Conservation (phyloP, 2,888 invertebrate species). For the Myopa tessellatipennis region DNA sequence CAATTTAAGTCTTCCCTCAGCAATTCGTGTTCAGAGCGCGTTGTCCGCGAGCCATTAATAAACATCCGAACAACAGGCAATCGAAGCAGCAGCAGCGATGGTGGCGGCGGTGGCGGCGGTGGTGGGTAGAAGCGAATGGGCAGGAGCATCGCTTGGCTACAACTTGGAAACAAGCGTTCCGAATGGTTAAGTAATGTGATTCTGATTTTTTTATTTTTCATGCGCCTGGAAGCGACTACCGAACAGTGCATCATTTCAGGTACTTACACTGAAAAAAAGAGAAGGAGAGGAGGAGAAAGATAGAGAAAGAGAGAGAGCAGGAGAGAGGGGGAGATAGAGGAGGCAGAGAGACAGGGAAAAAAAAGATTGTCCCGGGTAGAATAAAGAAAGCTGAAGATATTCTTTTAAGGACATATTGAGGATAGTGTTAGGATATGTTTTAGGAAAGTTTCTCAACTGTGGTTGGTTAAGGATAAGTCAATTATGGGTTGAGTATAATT, state of each 20-base stretch:
- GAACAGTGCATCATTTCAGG: not conserved
- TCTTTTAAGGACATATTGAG: not conserved
- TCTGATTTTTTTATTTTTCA: slow-evolving; percentile 10
- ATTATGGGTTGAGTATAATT: no score
- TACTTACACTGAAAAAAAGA: slow-evolving; percentile 2
- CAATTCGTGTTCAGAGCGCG: slow-evolving; percentile 22
- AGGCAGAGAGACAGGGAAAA: no score
- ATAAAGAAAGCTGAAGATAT: no score
- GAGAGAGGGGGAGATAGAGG: no score
- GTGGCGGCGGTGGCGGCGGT: not conserved
- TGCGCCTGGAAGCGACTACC: slow-evolving; percentile 37
- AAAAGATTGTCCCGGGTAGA: no score
- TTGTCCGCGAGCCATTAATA: slow-evolving; percentile 35
- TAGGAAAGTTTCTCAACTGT: no score
- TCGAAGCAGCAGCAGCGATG: not conserved
- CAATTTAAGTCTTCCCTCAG: slow-evolving; percentile 40
- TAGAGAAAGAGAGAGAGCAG: not conserved
- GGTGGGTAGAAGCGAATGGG: not conserved
- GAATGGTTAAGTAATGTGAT: slow-evolving; percentile 39
- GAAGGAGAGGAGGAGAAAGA: not conserved
- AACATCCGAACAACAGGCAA: not conserved
- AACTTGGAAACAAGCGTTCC: slow-evolving; percentile 36
- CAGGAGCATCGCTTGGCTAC: not conserved
- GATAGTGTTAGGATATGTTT: not conserved
- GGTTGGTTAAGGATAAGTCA: no score